Conservation (phyloP, 2,888 invertebrate genomes). For the Drosophila maculinotata region DNA sequence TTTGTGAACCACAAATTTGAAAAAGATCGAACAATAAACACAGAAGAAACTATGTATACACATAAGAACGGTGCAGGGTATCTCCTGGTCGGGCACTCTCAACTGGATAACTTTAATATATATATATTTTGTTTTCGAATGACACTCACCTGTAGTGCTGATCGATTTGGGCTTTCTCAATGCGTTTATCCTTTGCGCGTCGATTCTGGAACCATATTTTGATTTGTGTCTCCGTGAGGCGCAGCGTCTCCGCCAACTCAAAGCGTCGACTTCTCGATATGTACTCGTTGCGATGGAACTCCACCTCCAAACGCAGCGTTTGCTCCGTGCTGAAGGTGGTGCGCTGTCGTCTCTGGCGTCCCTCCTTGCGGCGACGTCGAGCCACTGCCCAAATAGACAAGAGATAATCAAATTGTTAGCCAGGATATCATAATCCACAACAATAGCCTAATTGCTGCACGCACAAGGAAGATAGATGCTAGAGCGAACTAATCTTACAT, state of each 20-base stretch:
- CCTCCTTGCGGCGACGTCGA: slow-evolving; percentile 93
- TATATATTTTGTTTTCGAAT: background rate
- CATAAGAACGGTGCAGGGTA: no score
- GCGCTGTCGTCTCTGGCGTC: slow-evolving; percentile 93
- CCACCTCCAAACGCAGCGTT: slow-evolving; percentile 94
- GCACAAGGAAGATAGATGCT: slow-evolving; percentile 76
- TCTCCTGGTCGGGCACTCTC: no score
- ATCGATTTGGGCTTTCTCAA: slow-evolving; percentile 97
- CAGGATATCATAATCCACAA: slow-evolving; percentile 16
- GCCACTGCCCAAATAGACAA: slow-evolving; percentile 88
- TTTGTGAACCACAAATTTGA: no score
- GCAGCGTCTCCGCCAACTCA: slow-evolving; percentile 90
- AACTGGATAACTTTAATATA: no score
- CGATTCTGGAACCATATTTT: slow-evolving; percentile 98
- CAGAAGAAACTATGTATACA: no score
- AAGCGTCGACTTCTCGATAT: slow-evolving; percentile 94
- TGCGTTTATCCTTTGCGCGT: slow-evolving; percentile 97
- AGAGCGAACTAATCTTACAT: slow-evolving; percentile 80
- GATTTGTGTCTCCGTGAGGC: slow-evolving; percentile 92
- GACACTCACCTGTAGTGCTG: slow-evolving; percentile 94
- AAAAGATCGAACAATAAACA: no score
- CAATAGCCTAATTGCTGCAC: slow-evolving; percentile 5
- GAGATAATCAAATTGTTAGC: slow-evolving; percentile 25
- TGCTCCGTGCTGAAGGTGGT: slow-evolving; percentile 98
- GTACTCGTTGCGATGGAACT: slow-evolving; percentile 96